These are phyloP conservation scores for Phylloscopus whistleri DNA, from an alignment of 2,113 vertebrate species.

Conservation along the genomic window DNA sequence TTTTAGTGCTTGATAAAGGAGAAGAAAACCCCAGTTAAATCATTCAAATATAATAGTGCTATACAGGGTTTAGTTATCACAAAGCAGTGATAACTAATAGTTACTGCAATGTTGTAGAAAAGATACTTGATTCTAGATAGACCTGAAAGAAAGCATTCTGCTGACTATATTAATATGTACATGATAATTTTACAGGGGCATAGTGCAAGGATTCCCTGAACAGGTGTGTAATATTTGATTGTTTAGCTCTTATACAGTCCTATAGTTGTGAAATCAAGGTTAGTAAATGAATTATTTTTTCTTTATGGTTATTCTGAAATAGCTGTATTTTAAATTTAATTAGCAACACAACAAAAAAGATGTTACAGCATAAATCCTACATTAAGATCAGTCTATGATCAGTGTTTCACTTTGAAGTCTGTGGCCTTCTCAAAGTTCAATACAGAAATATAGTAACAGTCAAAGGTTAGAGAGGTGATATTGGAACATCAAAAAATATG, in stretches of 20 bases:
- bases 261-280: background rate
- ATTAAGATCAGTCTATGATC: background rate
- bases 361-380: background rate
- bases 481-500: background rate
- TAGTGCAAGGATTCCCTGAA: background rate
- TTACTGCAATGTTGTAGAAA: background rate
- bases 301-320: background rate
- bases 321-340: background rate
- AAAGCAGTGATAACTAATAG: background rate
- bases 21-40: background rate
- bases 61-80: background rate
- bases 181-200: background rate
- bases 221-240: background rate
- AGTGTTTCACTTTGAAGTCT: background rate
- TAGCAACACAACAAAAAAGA: background rate
- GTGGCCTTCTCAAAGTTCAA: background rate
- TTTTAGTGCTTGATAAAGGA: background rate
- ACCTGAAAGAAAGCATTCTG: background rate
- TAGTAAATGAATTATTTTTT: background rate
- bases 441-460: background rate
- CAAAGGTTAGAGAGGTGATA: background rate
- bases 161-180: background rate
- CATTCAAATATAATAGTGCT: background rate
- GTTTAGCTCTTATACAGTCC: background rate
- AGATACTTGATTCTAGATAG: background rate